phyloP scores from a whole-genome alignment of 2,113 vertebrate genomes.

The Rutilus rutilus region DNA sequence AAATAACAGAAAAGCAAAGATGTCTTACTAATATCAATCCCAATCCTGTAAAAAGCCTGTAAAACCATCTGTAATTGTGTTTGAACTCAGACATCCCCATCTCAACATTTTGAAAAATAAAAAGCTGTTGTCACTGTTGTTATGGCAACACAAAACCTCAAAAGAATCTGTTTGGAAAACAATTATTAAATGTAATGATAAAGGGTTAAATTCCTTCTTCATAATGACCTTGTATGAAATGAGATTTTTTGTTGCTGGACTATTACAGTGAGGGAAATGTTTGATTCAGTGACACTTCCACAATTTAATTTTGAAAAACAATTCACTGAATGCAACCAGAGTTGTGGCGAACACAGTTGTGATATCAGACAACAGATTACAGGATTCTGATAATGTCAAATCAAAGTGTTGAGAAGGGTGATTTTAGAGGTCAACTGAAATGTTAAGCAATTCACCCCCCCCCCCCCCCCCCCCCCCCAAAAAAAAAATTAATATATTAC shows the following conservation, averaged over 20 bases:
- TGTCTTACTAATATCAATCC: not conserved
- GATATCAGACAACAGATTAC: too few relatives aligned
- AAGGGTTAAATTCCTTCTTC: not conserved
- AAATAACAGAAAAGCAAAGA: not conserved
- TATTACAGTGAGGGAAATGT: not conserved
- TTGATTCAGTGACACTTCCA: not conserved
- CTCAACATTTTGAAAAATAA: conserved; percentile 7
- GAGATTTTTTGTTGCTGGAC: not conserved
- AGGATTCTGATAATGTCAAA: too few relatives aligned
- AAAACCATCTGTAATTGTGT: not conserved
- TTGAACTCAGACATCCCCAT: not conserved
- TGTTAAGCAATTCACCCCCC: not conserved
- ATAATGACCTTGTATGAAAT: not conserved
- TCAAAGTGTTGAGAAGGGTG: not conserved
- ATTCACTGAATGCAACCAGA: too few relatives aligned
- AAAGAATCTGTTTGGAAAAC: conserved; percentile 17
- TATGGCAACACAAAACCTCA: not conserved
- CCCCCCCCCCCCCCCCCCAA: too few relatives aligned
- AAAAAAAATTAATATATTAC: not conserved
- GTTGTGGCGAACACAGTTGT: too few relatives aligned
- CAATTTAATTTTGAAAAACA: not conserved
- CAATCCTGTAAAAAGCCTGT: not conserved
- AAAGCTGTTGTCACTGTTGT: not conserved
- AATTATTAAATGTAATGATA: not conserved
- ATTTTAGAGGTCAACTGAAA: too few relatives aligned